phyloP scores from a whole-genome alignment of 1,140 invertebrate genomes.

The Lordiphosa clarofinis region DNA sequence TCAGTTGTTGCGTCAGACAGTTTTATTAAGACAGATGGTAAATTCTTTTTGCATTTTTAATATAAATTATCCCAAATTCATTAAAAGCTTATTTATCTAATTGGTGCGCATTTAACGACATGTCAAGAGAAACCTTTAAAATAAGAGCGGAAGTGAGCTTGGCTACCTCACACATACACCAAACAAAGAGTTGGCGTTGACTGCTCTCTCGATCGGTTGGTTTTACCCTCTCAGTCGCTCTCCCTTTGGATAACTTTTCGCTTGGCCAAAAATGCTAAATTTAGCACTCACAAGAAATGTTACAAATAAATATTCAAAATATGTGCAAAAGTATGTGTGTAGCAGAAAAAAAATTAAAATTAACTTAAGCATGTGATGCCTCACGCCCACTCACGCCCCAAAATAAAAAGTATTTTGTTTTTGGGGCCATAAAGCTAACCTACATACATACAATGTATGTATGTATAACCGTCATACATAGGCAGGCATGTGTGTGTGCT shows the following conservation, averaged over 20 bases:
- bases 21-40: slow-evolving; percentile 17
- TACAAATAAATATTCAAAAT: slow-evolving; percentile 27
- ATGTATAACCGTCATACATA: background rate
- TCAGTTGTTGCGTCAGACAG: slow-evolving; percentile 54
- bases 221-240: slow-evolving; percentile 3
- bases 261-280: slow-evolving; percentile 55
- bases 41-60: slow-evolving; percentile 33
- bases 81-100: slow-evolving; percentile 74
- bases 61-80: slow-evolving; percentile 49
- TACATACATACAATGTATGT: slow-evolving; percentile 12
- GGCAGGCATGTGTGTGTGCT: slow-evolving; percentile 15
- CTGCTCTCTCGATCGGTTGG: slow-evolving; percentile 11
- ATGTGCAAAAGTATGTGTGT: slow-evolving; percentile 13
- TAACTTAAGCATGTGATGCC: slow-evolving; percentile 65
- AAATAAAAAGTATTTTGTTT: slow-evolving; percentile 9
- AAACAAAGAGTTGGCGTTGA: background rate
- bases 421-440: background rate
- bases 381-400: slow-evolving; percentile 10
- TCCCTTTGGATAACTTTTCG: slow-evolving; percentile 8
- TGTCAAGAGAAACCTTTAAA: slow-evolving; percentile 11
- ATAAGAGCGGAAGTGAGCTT: slow-evolving; percentile 9
- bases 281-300: slow-evolving; percentile 50
- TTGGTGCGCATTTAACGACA: slow-evolving; percentile 37
- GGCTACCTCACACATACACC: background rate
- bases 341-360: slow-evolving; percentile 35